Evolutionary conservation across 2,888 invertebrate genomes (phyloP).

Genomic region (Oxytorus armatus): DNA sequence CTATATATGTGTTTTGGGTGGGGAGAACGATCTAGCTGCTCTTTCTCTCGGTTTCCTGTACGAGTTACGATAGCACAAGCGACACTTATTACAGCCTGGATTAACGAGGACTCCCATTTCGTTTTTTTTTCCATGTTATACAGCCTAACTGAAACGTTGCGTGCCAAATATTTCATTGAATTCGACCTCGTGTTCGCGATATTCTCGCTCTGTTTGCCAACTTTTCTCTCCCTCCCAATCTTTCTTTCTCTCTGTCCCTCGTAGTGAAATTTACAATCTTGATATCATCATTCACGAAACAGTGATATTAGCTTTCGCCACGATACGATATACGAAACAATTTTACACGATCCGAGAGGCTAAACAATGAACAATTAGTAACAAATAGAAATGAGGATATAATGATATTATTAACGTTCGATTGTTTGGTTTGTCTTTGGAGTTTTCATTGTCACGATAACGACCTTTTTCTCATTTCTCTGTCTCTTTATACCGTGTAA

Average conservation of each 20-base stretch:
- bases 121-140: conserved; percentile 30
- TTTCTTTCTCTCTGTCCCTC: not conserved
- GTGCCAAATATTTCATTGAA: conserved; percentile 66
- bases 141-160: conserved; percentile 39
- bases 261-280: conserved; percentile 31
- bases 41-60: conserved; percentile 25
- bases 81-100: conserved; percentile 62
- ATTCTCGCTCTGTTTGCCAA: conserved; percentile 50
- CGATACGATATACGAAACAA: conserved; percentile 20
- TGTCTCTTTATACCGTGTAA: not conserved
- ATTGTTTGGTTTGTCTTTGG: no score
- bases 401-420: conserved; percentile 3
- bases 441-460: conserved; percentile 20
- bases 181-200: conserved; percentile 35
- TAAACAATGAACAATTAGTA: not conserved
- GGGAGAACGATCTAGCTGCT: conserved; percentile 16
- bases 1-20: not conserved
- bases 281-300: conserved; percentile 41
- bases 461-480: not conserved
- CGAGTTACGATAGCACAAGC: conserved; percentile 43
- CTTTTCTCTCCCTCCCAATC: conserved; percentile 1
- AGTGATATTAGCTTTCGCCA: conserved; percentile 19
- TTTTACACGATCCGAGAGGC: not conserved
- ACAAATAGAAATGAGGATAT: not conserved
- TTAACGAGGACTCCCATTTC: conserved; percentile 40